Evolutionary conservation across 2,113 vertebrate species (phyloP), one percentile per base, ranked within the genome.

Genomic region (Salvator merianae): DNA sequence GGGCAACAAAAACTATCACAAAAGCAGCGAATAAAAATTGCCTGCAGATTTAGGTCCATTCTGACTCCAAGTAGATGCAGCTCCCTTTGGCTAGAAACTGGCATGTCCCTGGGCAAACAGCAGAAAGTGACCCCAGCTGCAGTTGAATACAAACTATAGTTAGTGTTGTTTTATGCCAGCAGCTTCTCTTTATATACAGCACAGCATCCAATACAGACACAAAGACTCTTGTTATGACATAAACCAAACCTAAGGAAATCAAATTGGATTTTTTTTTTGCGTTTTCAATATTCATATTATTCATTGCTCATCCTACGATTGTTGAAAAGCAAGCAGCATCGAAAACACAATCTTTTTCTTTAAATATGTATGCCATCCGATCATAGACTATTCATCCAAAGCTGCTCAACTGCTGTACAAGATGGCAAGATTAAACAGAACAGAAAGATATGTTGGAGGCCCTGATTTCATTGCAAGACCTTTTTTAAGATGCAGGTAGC

Each of bases 151-250:
- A 0, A 84, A 83, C 81, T 80, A 78, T 89, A 82, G 87, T 83
- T 69, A 75, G 30, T 71, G 38, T 22, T 79, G 34, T 68, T 65
- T 22, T 7, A 32, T 7, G 13, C 80, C 26, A 47, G 47, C n/a
- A 80, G 12, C 0, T 72, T 53, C 79, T 81, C 82, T 53, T 53
- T 79, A n/a, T 84, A 81, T 63, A 85, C 77, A 47, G 66, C 73
- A 50, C 0, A 0, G 36, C 7, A 78, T 80, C 71, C 81, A 79
- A 84, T 78, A 83, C 34, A 89, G 82, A 47, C 72, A 40, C n/a
- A 34, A 62, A 34, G 62, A 24, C 59, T 91, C 91, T 91, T 84
- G 81, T 70, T n/a, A 69, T 86, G 82, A 73, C 4, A 47, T 85
- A 77, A 72, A 28, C 6, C 16, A 7, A 62, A 65, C 59, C 55